A percentile compares a stretch with the other conserved stretches of the same genome.
Conservation (phyloP, 2,888 invertebrate genomes). For the Drosophila mimica region DNA sequence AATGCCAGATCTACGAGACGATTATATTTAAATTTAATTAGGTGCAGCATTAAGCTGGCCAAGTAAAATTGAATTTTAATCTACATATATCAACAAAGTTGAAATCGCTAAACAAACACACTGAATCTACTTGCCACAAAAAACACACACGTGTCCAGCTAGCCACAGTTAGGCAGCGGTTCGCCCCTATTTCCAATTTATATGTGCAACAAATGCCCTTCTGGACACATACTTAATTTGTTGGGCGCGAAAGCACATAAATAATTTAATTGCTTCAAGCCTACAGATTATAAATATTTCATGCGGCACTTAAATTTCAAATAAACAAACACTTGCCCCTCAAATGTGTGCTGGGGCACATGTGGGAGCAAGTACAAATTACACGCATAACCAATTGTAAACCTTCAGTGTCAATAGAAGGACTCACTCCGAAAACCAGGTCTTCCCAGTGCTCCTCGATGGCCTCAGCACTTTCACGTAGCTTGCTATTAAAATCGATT, state of each 20-base stretch:
- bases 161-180: background rate
- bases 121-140: background rate
- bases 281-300: constrained; percentile 45
- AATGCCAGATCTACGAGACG: background rate
- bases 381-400: constrained; percentile 41
- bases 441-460: constrained; percentile 2
- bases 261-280: constrained; percentile 57
- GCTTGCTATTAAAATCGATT: constrained; percentile 52
- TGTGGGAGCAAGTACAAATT: background rate
- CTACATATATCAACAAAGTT: background rate
- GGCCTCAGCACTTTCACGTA: background rate
- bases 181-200: constrained; percentile 20
- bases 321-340: constrained; percentile 31
- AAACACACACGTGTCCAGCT: background rate
- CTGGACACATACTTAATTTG: constrained; percentile 25
- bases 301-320: constrained; percentile 28
- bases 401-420: constrained; percentile 33
- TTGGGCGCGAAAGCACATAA: constrained; percentile 35
- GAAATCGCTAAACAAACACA: background rate
- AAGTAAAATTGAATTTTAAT: constrained; percentile 13
- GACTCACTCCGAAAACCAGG: background rate
- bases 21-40: constrained; percentile 5
- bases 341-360: background rate
- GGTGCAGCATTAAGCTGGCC: constrained; percentile 3
- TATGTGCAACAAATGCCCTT: constrained; percentile 8